These are phyloP conservation scores for Pseudococcus longispinus DNA, from an alignment of 2,888 invertebrate species.

Conservation along the genomic window DNA sequence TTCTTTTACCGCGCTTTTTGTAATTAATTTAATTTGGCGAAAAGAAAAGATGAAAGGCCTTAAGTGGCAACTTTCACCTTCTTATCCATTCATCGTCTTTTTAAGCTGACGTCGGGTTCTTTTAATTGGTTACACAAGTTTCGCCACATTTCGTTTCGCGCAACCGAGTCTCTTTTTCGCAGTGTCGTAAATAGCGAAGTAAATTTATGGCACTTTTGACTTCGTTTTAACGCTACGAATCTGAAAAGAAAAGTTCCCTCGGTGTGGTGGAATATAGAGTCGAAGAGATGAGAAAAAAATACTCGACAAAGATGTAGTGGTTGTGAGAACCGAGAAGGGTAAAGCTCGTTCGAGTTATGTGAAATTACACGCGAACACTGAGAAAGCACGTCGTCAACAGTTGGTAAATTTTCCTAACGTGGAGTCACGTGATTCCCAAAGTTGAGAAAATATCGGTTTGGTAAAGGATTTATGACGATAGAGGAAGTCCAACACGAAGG, in stretches of 20 bases:
- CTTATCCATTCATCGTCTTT: slow-evolving; percentile 53
- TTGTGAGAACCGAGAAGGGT: background rate
- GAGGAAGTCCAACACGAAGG: too few species aligned
- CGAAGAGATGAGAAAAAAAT: background rate
- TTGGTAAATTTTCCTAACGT: slow-evolving; percentile 23
- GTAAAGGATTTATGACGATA: background rate
- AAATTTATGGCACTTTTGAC: slow-evolving; percentile 30
- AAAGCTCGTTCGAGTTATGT: background rate
- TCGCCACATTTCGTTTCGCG: background rate
- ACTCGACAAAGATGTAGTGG: background rate
- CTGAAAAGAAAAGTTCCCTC: background rate
- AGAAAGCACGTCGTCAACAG: background rate
- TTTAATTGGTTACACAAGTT: slow-evolving; percentile 50
- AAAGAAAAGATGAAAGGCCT: slow-evolving; percentile 55
- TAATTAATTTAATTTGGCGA: slow-evolving; percentile 54
- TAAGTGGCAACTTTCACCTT: slow-evolving; percentile 54
- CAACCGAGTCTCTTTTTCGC: background rate
- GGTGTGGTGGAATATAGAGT: background rate
- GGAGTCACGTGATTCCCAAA: background rate
- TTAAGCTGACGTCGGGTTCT: slow-evolving; percentile 45
- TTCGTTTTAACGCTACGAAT: background rate
- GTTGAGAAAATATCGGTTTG: background rate
- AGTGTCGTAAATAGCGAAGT: background rate
- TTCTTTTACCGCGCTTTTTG: slow-evolving; percentile 26
- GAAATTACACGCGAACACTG: background rate